A percentile compares a stretch with the other conserved stretches of the same genome.
These are phyloP conservation scores for Lepidotrigona ventralis DNA, from an alignment of 1,140 invertebrate genomes.

Conservation along the genomic window DNA sequence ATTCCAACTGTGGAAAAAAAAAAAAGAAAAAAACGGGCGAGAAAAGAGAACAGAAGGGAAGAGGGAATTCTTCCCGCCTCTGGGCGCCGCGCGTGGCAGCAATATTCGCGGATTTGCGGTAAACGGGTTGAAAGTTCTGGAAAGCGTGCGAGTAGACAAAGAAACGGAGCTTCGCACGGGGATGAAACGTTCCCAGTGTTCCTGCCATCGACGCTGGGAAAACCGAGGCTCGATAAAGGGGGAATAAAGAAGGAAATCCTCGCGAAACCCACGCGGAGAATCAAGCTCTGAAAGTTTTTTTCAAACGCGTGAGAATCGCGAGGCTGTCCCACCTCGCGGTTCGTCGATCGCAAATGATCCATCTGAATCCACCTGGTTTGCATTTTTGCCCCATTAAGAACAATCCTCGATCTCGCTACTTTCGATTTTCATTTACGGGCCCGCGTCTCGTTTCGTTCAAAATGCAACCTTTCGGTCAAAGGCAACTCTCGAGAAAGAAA, in stretches of 20 bases:
- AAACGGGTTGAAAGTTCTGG: constrained; percentile 50
- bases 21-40: background rate
- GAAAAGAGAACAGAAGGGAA: too few species aligned
- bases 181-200: constrained; percentile 2
- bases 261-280: background rate
- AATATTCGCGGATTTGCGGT: constrained; percentile 58
- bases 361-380: too few species aligned
- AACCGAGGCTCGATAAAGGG: background rate
- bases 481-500: background rate
- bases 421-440: constrained; percentile 17
- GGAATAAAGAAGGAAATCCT: background rate
- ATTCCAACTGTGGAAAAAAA: constrained; percentile 15
- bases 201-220: background rate
- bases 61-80: background rate
- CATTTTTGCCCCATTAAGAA: too few species aligned
- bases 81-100: constrained; percentile 8
- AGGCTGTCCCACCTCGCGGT: background rate
- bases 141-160: background rate
- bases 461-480: constrained; percentile 13
- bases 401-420: constrained; percentile 4
- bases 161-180: background rate
- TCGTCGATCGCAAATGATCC: background rate
- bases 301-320: background rate
- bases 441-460: background rate
- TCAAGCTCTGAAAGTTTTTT: constrained; percentile 10